phyloP scores from a whole-genome alignment of 2,888 invertebrate species.

The Diaperis boleti region DNA sequence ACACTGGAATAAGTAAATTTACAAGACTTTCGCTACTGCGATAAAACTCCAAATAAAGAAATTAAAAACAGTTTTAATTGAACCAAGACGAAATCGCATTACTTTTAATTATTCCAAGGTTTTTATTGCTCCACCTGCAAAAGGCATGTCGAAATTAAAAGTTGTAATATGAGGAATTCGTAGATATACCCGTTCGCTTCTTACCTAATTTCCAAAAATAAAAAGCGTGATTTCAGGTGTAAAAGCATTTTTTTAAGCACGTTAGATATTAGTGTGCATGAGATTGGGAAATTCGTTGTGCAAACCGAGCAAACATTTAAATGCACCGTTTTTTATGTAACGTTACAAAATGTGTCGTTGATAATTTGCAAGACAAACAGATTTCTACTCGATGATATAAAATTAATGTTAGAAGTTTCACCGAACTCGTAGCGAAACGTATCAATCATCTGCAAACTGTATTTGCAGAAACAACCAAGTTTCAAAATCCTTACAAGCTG shows the following conservation, averaged over 20 bases:
- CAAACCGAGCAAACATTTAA: conserved; percentile 16
- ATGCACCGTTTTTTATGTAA: conserved; percentile 19
- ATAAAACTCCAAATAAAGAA: conserved; percentile 31
- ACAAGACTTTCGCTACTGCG: conserved; percentile 28
- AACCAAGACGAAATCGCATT: conserved; percentile 11
- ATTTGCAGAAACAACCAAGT: background rate
- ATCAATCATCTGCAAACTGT: background rate
- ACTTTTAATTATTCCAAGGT: conserved; percentile 31
- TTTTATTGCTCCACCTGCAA: conserved; percentile 28
- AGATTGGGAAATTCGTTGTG: background rate
- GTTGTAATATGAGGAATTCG: conserved; percentile 11
- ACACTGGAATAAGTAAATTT: conserved; percentile 23
- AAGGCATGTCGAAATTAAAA: conserved; percentile 7
- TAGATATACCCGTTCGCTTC: conserved; percentile 16
- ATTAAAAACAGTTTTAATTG: conserved; percentile 29
- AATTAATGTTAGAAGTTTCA: conserved; percentile 11
- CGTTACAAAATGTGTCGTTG: background rate
- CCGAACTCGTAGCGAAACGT: conserved; percentile 3
- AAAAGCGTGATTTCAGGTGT: background rate
- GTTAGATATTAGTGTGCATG: background rate
- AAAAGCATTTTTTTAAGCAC: background rate
- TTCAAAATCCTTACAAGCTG: background rate
- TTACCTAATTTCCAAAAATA: conserved; percentile 13
- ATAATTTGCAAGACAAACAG: conserved; percentile 19
- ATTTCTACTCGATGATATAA: conserved; percentile 17